phyloP scores from a whole-genome alignment of 2,888 invertebrate species.

The Athalia rosae region DNA sequence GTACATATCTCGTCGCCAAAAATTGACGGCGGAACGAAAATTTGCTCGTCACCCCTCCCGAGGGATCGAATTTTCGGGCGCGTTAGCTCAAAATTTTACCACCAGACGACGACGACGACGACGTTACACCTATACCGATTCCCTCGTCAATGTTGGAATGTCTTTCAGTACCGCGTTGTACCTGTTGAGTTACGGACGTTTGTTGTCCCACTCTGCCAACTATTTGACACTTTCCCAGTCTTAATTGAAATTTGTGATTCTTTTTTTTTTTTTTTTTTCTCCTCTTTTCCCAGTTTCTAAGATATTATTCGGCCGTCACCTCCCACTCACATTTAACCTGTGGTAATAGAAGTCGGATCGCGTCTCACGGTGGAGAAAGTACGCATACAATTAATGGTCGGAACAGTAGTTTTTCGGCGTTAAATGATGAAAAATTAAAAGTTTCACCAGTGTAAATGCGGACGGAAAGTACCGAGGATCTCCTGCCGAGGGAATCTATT shows the following conservation, averaged over 20 bases:
- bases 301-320: too few relatives aligned
- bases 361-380: too few relatives aligned
- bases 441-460: conserved; percentile 4
- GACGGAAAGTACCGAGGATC: not conserved
- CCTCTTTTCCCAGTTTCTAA: too few relatives aligned
- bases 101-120: conserved; percentile 8
- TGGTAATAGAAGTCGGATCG: too few relatives aligned
- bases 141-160: conserved; percentile 14
- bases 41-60: not conserved
- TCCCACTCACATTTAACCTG: too few relatives aligned
- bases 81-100: conserved; percentile 16
- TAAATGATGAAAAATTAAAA: not conserved
- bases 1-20: too few relatives aligned
- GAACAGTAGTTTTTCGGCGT: not conserved
- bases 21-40: not conserved
- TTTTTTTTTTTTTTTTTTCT: too few relatives aligned
- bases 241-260: too few relatives aligned
- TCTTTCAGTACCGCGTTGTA: conserved; percentile 31
- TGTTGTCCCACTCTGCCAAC: not conserved
- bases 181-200: conserved; percentile 31
- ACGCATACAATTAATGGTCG: not conserved
- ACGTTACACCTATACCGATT: conserved; percentile 13
- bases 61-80: not conserved
- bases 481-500: conserved; percentile 11
- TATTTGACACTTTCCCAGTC: conserved; percentile 21